Evolutionary conservation across 1,140 invertebrate species (phyloP).

Genomic region (Panagrolaimus sp.): DNA sequence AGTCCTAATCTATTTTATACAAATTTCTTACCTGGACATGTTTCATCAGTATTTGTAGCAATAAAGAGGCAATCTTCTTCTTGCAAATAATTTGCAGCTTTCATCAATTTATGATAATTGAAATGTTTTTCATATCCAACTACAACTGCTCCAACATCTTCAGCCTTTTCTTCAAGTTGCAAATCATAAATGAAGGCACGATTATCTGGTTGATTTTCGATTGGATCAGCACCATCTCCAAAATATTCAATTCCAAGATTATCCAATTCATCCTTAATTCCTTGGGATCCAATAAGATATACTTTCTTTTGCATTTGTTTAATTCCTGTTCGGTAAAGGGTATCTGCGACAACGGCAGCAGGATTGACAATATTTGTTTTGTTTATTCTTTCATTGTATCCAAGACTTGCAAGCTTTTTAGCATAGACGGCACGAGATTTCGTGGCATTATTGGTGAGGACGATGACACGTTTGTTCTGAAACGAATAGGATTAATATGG

Average conservation of each 20-base stretch:
- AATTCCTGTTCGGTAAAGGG: slow-evolving; percentile 44
- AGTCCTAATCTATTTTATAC: too few species aligned
- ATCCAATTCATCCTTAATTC: slow-evolving; percentile 60
- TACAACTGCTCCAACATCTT: slow-evolving; percentile 79
- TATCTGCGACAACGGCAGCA: slow-evolving; percentile 54
- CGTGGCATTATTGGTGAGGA: slow-evolving; percentile 57
- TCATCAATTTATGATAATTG: slow-evolving; percentile 81
- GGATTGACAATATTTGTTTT: slow-evolving; percentile 50
- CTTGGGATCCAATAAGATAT: slow-evolving; percentile 58
- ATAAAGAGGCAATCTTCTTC: slow-evolving; percentile 75
- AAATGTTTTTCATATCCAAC: slow-evolving; percentile 89
- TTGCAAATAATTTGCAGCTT: slow-evolving; percentile 77
- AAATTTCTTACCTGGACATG: slow-evolving; percentile 64
- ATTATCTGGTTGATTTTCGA: slow-evolving; percentile 39
- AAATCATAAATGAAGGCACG: slow-evolving; percentile 56
- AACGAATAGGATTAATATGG: neutral
- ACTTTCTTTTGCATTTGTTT: slow-evolving; percentile 46
- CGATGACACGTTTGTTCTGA: slow-evolving; percentile 46
- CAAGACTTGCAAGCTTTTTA: slow-evolving; percentile 52
- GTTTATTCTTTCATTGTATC: slow-evolving; percentile 37
- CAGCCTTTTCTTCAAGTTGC: slow-evolving; percentile 51
- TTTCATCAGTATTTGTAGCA: slow-evolving; percentile 86
- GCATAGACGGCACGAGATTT: slow-evolving; percentile 55
- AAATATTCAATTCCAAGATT: slow-evolving; percentile 57
- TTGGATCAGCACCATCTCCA: slow-evolving; percentile 57